Evolutionary conservation across 2,113 vertebrate species (phyloP), one percentile per base, ranked within the genome.

Genomic region (Limanda limanda): DNA sequence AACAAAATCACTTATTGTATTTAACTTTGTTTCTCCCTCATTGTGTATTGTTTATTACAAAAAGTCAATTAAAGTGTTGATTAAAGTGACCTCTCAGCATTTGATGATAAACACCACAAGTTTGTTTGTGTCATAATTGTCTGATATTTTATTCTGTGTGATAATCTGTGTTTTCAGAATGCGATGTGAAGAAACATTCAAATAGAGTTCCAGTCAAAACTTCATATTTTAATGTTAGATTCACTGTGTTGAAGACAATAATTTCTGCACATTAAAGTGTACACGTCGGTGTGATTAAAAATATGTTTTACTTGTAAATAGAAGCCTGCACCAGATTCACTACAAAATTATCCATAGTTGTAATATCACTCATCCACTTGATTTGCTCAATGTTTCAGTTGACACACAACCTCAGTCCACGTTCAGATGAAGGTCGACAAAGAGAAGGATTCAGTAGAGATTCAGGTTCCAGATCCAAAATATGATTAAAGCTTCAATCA

Each of bases 191-290:
- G 47, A 75, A 42, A 4, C 1, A 11, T 42, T 25, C 20, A 69
- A 48, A 69, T 7, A 67, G 2, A 20, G 8, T 71, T 27, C 40
- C 9, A 69, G 63, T 61, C 45, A 70, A 47, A 70, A 47, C 2
- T 63, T 27, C 48, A 11, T 64, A 56, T 60, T 68, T 72, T 47
- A 69, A 58, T 79, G 15, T 76, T 9, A 23, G 3, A 21, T 59
- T 5, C 35, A 23, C 37, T 64, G 31, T 27, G 52, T 63, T 17
- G 65, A 64, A 55, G 20, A 45, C 37, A 23, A 8, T 54, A 55
- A 83, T 68, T 57, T 51, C 8, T 64, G n/a, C 59, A 23, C 52
- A 69, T 45, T 11, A 74, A 47, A 13, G 52, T 13, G 12, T 45
- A 17, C 15, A 65, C 0, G 1, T 42, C 3, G 0, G 48, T 74